A percentile compares a stretch with the other conserved stretches of the same genome.
Conservation (phyloP, 2,888 invertebrate species). For the Dryobotodes eremita region DNA sequence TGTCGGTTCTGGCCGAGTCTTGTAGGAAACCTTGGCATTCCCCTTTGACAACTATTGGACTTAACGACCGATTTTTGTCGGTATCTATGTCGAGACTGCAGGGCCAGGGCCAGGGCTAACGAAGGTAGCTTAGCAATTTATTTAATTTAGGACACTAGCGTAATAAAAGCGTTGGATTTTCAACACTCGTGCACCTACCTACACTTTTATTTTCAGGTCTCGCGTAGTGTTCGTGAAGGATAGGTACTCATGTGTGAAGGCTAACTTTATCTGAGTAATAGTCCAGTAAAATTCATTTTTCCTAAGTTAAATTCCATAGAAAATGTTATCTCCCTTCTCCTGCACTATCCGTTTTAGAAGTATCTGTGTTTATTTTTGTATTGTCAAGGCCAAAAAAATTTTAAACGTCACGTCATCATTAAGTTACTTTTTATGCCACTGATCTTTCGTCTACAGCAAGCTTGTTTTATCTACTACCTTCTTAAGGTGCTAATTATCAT, state of each 20-base stretch:
- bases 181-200: no score
- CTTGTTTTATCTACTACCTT: no score
- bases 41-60: no score
- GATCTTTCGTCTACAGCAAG: not conserved
- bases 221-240: not conserved
- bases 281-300: not conserved
- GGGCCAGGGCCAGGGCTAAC: not conserved
- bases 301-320: not conserved
- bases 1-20: no score
- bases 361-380: no score
- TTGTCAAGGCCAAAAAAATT: no score
- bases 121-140: not conserved
- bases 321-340: no score
- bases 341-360: no score
- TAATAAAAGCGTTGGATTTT: not conserved
- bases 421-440: not conserved
- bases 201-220: not conserved
- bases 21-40: no score
- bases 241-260: no score
- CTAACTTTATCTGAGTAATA: not conserved
- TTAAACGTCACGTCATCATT: not conserved
- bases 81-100: no score
- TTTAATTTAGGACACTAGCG: not conserved
- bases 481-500: not conserved
- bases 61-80: no score